phyloP scores from a whole-genome alignment of 2,797 vertebrate genomes.

The Natrix natrix region DNA sequence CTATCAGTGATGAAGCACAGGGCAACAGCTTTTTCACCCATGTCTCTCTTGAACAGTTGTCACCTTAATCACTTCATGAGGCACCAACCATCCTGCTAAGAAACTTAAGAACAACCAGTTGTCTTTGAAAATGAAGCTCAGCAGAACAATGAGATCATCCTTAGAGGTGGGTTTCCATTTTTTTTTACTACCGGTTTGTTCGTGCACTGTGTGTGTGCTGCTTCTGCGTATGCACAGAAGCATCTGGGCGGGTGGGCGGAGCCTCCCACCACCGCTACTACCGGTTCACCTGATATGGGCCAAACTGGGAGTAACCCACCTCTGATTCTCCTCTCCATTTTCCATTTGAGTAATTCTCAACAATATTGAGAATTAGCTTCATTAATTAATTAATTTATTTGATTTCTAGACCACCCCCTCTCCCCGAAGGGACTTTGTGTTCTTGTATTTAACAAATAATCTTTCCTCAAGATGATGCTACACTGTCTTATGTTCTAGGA shows the following conservation, averaged over 20 bases:
- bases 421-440: too few relatives aligned
- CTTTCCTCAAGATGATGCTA: not conserved
- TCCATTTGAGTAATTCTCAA: not conserved
- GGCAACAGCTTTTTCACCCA: not conserved
- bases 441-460: not conserved
- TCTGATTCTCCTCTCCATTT: not conserved
- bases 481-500: too few relatives aligned
- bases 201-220: too few relatives aligned
- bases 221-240: too few relatives aligned
- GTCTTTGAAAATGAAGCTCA: not conserved
- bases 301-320: too few relatives aligned
- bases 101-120: not conserved
- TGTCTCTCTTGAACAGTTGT: not conserved
- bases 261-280: too few relatives aligned
- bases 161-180: not conserved
- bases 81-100: not conserved
- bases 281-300: too few relatives aligned
- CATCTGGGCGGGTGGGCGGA: too few relatives aligned
- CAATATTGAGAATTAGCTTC: not conserved
- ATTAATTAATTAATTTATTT: too few relatives aligned
- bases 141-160: not conserved
- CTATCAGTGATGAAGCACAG: not conserved
- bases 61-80: not conserved
- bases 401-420: too few relatives aligned
- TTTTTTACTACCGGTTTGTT: too few relatives aligned